Evolutionary conservation across 2,113 vertebrate species (phyloP), one percentile per base, ranked within the genome.

Genomic region (Sturnus vulgaris): DNA sequence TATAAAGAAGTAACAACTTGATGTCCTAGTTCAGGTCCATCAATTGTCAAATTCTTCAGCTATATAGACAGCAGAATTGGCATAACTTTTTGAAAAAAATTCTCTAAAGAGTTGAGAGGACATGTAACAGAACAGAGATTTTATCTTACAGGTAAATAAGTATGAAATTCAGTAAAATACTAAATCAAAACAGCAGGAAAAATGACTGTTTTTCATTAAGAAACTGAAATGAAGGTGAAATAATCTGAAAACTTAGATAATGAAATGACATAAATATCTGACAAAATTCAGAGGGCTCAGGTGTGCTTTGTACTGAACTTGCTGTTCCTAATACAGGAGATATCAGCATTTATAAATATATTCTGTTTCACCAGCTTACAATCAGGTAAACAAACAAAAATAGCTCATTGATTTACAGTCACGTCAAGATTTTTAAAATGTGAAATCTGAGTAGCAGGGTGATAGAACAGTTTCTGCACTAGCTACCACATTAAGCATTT

Each of bases 251-350:
- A 90, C 63, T 50, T 64, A 57, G 28, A 47, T 93, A 96, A 97
- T 81, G 85, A 70, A 76, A 91, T 80, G 56, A 66, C 81, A 94
- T 56, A 96, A 90, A 94, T 52, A 90, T 61, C 63, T 68, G 79
- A 88, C 60, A 87, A 79, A 92, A 95, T 86, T 82, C 81, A 84
- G 72, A 75, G 90, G 96, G 95, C 97, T 90, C 90, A 97, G 95
- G 82, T 92, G 96, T 82, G 59, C 47, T 96, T 95, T 95, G 28
- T 72, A 79, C 56, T 72, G 77, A 73, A 78, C 60, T 53, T 63
- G 73, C 39, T 69, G 7, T 56, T 94, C 71, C 75, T 94, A 89
- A 89, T 88, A 65, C 19, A 75, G 64, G n/a, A 96, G 42, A 95
- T 72, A 81, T 22, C 17, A 85, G 50, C 56, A 68, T 86, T 93